Evolutionary conservation across 2,888 invertebrate genomes (phyloP).

Genomic region (Melikaiella ostensackeni): DNA sequence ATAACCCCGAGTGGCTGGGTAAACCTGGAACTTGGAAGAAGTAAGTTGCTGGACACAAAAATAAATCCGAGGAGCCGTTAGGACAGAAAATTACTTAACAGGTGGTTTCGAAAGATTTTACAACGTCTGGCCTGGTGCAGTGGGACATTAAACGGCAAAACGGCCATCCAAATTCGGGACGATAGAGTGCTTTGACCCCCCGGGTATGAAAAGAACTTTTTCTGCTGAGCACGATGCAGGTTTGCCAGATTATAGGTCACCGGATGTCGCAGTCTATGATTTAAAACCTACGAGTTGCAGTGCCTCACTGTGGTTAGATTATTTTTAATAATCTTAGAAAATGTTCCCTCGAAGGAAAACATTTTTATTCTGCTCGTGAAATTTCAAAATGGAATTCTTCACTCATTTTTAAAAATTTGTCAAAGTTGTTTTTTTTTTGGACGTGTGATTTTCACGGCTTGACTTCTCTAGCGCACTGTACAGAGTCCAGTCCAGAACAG

Average conservation of each 20-base stretch:
- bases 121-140: constrained; percentile 32
- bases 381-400: not conserved
- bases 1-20: constrained; percentile 6
- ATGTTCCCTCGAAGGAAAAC: not conserved
- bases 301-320: not conserved
- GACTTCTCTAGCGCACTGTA: too few species aligned
- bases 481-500: too few species aligned
- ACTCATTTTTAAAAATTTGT: too few species aligned
- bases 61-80: constrained; percentile 17
- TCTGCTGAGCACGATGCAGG: not conserved
- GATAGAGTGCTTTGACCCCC: constrained; percentile 8
- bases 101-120: constrained; percentile 25
- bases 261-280: constrained; percentile 4
- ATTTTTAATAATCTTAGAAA: not conserved
- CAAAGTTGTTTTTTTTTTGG: not conserved
- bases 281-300: constrained; percentile 6
- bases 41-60: not conserved
- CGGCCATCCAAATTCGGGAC: constrained; percentile 7
- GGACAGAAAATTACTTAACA: constrained; percentile 35
- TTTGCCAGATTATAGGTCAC: constrained; percentile 6
- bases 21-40: not conserved
- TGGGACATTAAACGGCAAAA: constrained; percentile 12
- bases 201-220: not conserved
- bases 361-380: not conserved
- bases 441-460: too few species aligned